Evolutionary conservation across 2,797 vertebrate species (phyloP).

Genomic region (Myotis myotis): DNA sequence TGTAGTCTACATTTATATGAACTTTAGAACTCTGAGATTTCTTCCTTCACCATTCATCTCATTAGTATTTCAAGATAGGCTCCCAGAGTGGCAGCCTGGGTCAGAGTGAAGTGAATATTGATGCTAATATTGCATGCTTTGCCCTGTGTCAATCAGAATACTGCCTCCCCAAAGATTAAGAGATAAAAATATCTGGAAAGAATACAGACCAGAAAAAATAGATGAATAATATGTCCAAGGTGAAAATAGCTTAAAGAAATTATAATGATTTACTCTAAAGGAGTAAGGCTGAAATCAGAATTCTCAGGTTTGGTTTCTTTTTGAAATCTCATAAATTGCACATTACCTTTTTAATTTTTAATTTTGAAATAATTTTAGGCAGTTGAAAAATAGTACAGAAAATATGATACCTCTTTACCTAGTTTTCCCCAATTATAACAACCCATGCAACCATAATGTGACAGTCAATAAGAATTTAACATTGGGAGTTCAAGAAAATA

Average conservation of each 20-base stretch:
- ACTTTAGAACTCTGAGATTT: neutral
- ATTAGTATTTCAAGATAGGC: constrained; percentile 24
- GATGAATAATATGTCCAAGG: neutral
- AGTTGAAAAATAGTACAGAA: neutral
- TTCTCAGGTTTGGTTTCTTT: neutral
- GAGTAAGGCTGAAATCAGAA: neutral
- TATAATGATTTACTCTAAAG: constrained; percentile 16
- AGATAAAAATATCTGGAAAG: neutral
- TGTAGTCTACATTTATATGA: neutral
- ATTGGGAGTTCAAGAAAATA: neutral
- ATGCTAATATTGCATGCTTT: neutral
- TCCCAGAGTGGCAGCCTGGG: neutral
- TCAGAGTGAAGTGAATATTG: constrained; percentile 15
- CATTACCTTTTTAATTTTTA: neutral
- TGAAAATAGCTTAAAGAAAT: neutral
- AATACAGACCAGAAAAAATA: neutral
- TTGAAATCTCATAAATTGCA: neutral
- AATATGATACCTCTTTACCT: neutral
- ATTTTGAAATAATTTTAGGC: constrained; percentile 19
- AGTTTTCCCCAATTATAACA: neutral
- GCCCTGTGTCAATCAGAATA: neutral
- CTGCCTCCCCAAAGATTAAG: neutral
- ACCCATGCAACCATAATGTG: neutral
- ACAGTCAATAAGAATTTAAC: neutral
- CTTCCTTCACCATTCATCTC: neutral